Base-by-base conservation (phyloP, 1,140 invertebrate species). In the Saccostrea echinata region DNA sequence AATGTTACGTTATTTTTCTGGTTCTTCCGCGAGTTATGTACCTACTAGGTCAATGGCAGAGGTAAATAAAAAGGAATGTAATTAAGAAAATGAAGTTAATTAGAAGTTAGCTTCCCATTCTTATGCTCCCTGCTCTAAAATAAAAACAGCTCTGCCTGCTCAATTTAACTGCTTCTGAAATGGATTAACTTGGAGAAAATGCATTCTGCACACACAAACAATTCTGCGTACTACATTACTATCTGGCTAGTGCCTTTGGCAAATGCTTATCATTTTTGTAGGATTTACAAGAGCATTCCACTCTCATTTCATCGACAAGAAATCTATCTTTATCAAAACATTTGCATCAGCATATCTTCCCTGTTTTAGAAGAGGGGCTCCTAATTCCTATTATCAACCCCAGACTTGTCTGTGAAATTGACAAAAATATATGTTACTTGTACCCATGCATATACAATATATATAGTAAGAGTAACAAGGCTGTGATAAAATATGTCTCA, bases 261-360 rank as follows among this genome's bases (percentile, higher is more conserved):
- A 76, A 76, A 76, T 76, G 68, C 68, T 76, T 76, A 76, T 76
- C 68, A 33, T 76, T 76, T 30, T 33, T 27, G 24, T 76, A 12
- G 68, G 27, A 30, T 76, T 76, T 76, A 76, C 68, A 76, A 76
- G 68, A 76, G 68, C 68, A 76, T 76, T 76, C 68, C 68, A 30
- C 27, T 76, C 68, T 33, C 68, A 35, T 76, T 76, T 27, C 68
- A 76, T 30, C 13, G 68, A 76, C 24, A 76, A 33, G 24, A 18
- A 64, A 27, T 76, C 27, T 12, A 76, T 76, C 12, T 76, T 76
- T 76, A 76, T 33, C 11, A 33, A 76, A 76, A 76, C 68, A 76
- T 76, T 76, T 27, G 27, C 68, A 76, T 76, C 68, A 76, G 68
- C 68, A 76, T 43, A 43, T 76, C 16, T 76, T 76, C 30, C 9